Evolutionary conservation across 2,888 invertebrate species (phyloP).

Genomic region (Catocala fraxini): DNA sequence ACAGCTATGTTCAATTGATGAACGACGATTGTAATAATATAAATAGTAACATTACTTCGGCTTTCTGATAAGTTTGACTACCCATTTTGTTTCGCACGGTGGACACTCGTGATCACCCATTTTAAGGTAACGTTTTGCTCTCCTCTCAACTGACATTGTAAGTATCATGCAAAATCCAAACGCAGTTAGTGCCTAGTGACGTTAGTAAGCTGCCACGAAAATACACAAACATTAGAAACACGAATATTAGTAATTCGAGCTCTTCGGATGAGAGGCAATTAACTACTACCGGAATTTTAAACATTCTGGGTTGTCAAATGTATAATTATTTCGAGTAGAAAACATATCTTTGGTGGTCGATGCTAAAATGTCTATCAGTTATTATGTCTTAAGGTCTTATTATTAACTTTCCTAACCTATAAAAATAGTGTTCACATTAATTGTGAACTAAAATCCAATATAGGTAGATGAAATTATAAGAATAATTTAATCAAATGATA

Average conservation of each 20-base stretch:
- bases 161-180: constrained; percentile 53
- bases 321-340: not conserved
- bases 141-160: constrained; percentile 35
- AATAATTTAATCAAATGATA: constrained; percentile 13
- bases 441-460: constrained; percentile 6
- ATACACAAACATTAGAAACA: constrained; percentile 38
- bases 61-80: too few relatives aligned
- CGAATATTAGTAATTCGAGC: constrained; percentile 25
- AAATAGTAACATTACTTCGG: too few relatives aligned
- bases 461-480: constrained; percentile 4
- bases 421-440: constrained; percentile 11
- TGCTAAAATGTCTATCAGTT: constrained; percentile 17
- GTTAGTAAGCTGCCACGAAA: constrained; percentile 51
- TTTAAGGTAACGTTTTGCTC: not conserved
- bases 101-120: not conserved
- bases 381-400: constrained; percentile 10
- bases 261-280: constrained; percentile 23
- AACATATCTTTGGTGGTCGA: constrained; percentile 13
- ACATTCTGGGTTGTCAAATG: not conserved
- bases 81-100: too few relatives aligned
- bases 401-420: constrained; percentile 1
- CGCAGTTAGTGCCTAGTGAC: constrained; percentile 50
- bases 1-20: too few relatives aligned
- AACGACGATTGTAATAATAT: too few relatives aligned
- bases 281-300: not conserved